phyloP scores from a whole-genome alignment of 2,888 invertebrate species.

The Drosophila paranaensis region DNA sequence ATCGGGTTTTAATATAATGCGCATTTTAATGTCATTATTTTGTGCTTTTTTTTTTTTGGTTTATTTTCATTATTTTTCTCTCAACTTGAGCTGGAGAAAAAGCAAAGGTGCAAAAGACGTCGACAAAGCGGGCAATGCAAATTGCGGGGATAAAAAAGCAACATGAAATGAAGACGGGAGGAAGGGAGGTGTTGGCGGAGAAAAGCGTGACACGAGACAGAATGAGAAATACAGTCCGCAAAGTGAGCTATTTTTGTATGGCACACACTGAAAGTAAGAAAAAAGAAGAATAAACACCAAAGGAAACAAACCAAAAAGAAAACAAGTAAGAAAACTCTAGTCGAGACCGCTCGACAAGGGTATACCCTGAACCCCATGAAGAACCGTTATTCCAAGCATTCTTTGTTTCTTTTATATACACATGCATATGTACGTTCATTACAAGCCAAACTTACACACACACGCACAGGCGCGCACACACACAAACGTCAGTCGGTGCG shows the following conservation, averaged over 20 bases:
- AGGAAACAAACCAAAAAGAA: too few species aligned
- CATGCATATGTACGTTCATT: too few species aligned
- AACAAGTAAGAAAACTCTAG: too few species aligned
- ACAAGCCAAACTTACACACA: too few species aligned
- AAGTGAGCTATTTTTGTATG: slow-evolving; percentile 72
- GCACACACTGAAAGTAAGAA: slow-evolving; percentile 35
- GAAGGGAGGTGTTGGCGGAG: neutral
- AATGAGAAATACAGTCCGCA: slow-evolving; percentile 43
- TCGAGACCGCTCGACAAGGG: too few species aligned
- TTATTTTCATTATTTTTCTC: slow-evolving; percentile 4
- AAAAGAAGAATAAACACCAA: slow-evolving; percentile 13
- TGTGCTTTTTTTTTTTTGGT: neutral
- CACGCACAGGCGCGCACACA: too few species aligned
- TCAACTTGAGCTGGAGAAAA: slow-evolving; percentile 37
- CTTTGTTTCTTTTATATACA: too few species aligned
- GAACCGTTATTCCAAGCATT: too few species aligned
- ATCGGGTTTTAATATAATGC: slow-evolving; percentile 66
- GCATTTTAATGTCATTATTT: slow-evolving; percentile 79
- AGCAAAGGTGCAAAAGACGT: slow-evolving; percentile 68
- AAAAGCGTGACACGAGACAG: slow-evolving; percentile 30
- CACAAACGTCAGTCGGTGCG: too few species aligned
- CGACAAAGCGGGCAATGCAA: slow-evolving; percentile 69
- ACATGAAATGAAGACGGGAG: slow-evolving; percentile 44
- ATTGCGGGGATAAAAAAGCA: slow-evolving; percentile 65
- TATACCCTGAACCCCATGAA: too few species aligned